Evolutionary conservation across 2,797 vertebrate species (phyloP), one percentile per base, ranked within the genome.

Genomic region (Clarias laeviceps): DNA sequence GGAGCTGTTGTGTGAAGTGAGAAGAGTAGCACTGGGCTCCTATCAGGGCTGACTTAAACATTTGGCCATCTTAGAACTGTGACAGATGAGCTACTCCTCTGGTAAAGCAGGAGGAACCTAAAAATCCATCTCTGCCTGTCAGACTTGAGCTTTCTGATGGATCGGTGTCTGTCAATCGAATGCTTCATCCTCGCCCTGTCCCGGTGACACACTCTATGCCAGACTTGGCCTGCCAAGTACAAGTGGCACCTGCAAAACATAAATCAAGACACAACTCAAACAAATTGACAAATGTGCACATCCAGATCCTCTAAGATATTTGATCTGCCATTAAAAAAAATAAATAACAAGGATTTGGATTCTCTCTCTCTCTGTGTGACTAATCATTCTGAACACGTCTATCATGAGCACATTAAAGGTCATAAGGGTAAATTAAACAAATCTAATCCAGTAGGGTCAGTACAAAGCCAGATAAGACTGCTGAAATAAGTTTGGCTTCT

Each of bases 41-140:
- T 79, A n/a, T 94, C 92, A 93, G 87, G 85, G 59, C 82, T 89
- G 91, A 90, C 90, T 87, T 90, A 84, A 92, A 93, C 92, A 92
- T 92, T 91, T 92, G 94, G 91, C 87, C 89, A 87, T 90, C 90
- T 91, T 90, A 91, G 90, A 89, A 84, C 88, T 68, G 80, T 5
- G 24, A 83, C 89, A 91, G 89, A 92, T 93, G 91, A 94, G 91
- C 91, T 90, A 92, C 91, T 90, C 90, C 92, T 89, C 86, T 89
- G 88, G 15, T 22, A 90, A 91, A 85, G 92, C 56, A 69, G 89
- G 89, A 89, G 66, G 82, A 83, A 59, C 88, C 80, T 3, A 85
- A 88, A 50, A 88, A 94, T 94, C 91, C 91, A 94, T 94, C 93
- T 84, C 65, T 91, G 86, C 62, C 20, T 57, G 92, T 91, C 93